Conservation (phyloP, 2,113 vertebrate species). For the Bufo bufo region DNA sequence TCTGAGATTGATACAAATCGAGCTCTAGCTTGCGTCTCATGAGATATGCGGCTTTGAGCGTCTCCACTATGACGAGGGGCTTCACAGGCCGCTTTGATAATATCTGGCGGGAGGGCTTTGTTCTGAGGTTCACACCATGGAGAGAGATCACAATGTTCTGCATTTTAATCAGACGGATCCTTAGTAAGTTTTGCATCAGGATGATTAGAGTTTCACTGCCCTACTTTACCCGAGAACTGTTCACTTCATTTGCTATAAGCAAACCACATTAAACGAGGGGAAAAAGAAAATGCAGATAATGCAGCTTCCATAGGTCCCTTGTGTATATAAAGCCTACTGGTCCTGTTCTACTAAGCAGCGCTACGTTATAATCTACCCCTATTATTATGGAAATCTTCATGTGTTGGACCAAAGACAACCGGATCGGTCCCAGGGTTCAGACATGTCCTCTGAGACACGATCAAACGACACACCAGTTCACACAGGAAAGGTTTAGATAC, state of each 20-base stretch:
- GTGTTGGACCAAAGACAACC: neutral
- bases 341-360: neutral
- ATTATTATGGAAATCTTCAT: neutral
- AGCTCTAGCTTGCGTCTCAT: neutral
- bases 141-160: conserved; percentile 19
- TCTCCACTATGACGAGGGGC: neutral
- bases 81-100: conserved; percentile 24
- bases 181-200: neutral
- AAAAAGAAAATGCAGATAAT: neutral
- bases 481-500: too few relatives aligned
- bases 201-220: neutral
- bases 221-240: conserved; percentile 32
- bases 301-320: conserved; percentile 12
- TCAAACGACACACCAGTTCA: too few relatives aligned
- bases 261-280: neutral
- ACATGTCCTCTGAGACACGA: too few relatives aligned
- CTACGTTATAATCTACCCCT: neutral
- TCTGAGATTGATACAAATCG: neutral
- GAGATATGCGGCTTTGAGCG: neutral
- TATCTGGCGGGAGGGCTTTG: conserved; percentile 41
- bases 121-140: conserved; percentile 27
- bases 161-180: conserved; percentile 38
- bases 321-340: neutral
- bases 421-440: too few relatives aligned
- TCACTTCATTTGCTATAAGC: conserved; percentile 6